Evolutionary conservation across 2,888 invertebrate species (phyloP), one percentile per base, ranked within the genome.

Genomic region (Fragum whitleyi): DNA sequence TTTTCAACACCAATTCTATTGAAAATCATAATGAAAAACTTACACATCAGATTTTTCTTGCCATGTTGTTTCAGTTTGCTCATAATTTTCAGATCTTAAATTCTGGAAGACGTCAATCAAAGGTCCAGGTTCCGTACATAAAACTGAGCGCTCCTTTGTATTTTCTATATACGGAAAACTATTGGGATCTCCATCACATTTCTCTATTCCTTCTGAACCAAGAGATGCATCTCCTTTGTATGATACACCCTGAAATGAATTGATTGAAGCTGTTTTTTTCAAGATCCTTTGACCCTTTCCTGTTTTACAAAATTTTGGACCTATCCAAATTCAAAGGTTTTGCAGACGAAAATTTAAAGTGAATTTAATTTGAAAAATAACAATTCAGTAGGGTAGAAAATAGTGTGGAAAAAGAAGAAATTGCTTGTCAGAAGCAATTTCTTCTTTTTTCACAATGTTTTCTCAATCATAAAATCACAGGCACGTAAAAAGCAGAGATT

Each of bases 41-140:
- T 73, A 93, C 93, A 87, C 83, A 72, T 88, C 87, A 9, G 85
- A 81, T 73, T 88, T 88, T 80, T 93, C 92, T 36, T 90, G 89
- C 90, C 92, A 92, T 51, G 88, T 87, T 6, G 92, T 89, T 23
- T 90, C 88, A 23, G 91, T 88, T 68, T 89, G 88, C 36, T 87
- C 88, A 55, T 90, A 90, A 47, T 91, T 88, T 19, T 85, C 73
- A 9, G 86, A 72, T 53, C 90, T 85, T 39, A 92, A 89, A 23
- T 70, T 70, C 39, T 89, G 90, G 77, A 93, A 93, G 7, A 90
- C 83, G 47, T 90, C 88, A 28, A 89, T 91, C 71, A 93, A 87
- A 1, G 88, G 87, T 2, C 93, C 92, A 0, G 93, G 91, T 69
- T 91, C 86, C n/a, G 91, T 86, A 73, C 92, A 93, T 53, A 92